These are phyloP conservation scores for Pantelozetes paolii DNA, from an alignment of 2,888 invertebrate genomes.

Conservation along the genomic window DNA sequence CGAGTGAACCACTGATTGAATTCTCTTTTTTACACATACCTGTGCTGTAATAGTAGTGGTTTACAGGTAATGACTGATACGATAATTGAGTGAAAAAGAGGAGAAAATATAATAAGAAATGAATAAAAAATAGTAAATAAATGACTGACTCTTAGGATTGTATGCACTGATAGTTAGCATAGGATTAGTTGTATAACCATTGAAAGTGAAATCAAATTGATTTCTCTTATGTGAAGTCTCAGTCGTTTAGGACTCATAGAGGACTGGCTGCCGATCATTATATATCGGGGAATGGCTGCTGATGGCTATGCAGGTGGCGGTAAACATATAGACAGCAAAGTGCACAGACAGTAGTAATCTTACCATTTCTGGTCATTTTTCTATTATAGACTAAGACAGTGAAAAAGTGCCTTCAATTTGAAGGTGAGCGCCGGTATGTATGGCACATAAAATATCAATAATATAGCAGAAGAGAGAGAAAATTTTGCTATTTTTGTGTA, in stretches of 20 bases:
- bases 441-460: neutral
- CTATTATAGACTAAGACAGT: too few relatives aligned
- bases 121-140: neutral
- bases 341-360: neutral
- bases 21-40: neutral
- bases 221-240: too few relatives aligned
- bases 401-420: neutral
- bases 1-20: constrained; percentile 19
- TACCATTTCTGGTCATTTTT: constrained; percentile 6
- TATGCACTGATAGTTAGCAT: neutral
- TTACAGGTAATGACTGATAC: constrained; percentile 24
- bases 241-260: too few relatives aligned
- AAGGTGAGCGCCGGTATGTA: neutral
- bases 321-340: too few relatives aligned
- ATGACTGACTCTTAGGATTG: neutral
- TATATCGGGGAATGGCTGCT: neutral
- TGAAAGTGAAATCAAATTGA: neutral
- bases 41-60: neutral
- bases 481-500: neutral
- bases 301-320: constrained; percentile 6
- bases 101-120: neutral
- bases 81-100: neutral
- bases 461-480: too few relatives aligned
- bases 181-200: neutral
- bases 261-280: too few relatives aligned